Conservation (phyloP, 2,797 vertebrate species). For the Macropus fuliginosus region DNA sequence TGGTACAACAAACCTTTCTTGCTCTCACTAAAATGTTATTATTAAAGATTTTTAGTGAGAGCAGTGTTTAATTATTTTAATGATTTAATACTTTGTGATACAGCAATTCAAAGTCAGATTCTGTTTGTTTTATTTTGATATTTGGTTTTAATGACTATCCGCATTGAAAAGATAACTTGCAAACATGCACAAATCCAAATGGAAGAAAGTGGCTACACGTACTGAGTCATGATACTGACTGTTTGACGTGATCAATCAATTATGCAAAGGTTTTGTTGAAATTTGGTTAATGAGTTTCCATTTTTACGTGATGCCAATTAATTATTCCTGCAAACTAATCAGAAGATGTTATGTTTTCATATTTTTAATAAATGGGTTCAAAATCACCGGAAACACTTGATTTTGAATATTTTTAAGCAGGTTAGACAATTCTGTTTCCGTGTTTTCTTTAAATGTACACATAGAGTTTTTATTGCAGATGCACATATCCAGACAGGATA, state of each 20-base stretch:
- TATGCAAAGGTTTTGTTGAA: not conserved
- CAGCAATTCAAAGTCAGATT: not conserved
- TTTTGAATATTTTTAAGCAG: not conserved
- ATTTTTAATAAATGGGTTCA: not conserved
- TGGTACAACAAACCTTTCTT: not conserved
- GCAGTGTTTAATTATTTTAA: not conserved
- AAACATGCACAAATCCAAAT: too few relatives aligned
- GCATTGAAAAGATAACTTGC: not conserved
- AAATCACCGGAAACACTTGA: not conserved
- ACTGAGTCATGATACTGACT: not conserved
- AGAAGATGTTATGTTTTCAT: not conserved
- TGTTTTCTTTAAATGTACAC: not conserved
- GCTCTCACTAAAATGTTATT: not conserved
- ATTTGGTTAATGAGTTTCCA: not conserved
- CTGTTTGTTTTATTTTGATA: not conserved
- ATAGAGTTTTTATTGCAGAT: not conserved
- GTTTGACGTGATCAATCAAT: not conserved
- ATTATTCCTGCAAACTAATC: not conserved
- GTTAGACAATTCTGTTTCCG: not conserved
- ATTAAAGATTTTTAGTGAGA: not conserved
- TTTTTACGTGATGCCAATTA: not conserved
- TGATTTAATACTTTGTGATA: not conserved
- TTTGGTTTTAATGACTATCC: not conserved
- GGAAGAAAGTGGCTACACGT: too few relatives aligned
- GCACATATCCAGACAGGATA: not conserved